Evolutionary conservation across 2,888 invertebrate species (phyloP).

Genomic region (Mimachlamys varia): DNA sequence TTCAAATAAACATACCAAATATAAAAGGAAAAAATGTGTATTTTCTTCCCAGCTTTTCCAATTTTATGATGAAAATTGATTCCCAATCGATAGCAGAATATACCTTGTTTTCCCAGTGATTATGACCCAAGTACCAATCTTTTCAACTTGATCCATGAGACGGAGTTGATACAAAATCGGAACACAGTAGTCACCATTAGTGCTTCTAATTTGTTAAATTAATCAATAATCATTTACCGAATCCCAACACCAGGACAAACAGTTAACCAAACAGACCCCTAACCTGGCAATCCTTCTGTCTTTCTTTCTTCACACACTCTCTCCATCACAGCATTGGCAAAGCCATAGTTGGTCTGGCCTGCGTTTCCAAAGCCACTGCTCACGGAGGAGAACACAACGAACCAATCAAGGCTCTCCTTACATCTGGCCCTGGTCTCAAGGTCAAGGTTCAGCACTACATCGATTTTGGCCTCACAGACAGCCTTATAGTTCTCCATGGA

Average conservation of each 20-base stretch:
- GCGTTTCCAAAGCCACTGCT: conserved; percentile 97
- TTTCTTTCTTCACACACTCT: conserved; percentile 93
- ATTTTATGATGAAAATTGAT: too few species aligned
- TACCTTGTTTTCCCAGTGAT: too few species aligned
- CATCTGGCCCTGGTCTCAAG: conserved; percentile 89
- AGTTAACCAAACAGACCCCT: background rate
- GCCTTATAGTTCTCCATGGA: conserved; percentile 89
- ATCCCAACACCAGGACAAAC: background rate
- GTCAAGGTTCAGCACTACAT: conserved; percentile 89
- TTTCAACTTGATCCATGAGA: too few species aligned
- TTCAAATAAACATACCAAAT: too few species aligned
- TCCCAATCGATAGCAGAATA: too few species aligned
- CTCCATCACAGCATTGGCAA: conserved; percentile 98
- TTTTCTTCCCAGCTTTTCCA: too few species aligned
- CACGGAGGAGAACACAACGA: conserved; percentile 97
- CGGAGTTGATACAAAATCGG: too few species aligned
- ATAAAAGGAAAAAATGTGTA: too few species aligned
- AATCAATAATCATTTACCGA: background rate
- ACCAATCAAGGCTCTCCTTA: conserved; percentile 89
- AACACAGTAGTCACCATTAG: too few species aligned
- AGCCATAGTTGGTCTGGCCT: conserved; percentile 97
- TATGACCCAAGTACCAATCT: too few species aligned
- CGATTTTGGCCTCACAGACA: conserved; percentile 92
- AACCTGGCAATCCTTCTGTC: conserved; percentile 91
- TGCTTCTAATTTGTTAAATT: too few species aligned